These are phyloP conservation scores for Buphagus erythrorhynchus DNA, from an alignment of 2,797 vertebrate species.

Conservation along the genomic window DNA sequence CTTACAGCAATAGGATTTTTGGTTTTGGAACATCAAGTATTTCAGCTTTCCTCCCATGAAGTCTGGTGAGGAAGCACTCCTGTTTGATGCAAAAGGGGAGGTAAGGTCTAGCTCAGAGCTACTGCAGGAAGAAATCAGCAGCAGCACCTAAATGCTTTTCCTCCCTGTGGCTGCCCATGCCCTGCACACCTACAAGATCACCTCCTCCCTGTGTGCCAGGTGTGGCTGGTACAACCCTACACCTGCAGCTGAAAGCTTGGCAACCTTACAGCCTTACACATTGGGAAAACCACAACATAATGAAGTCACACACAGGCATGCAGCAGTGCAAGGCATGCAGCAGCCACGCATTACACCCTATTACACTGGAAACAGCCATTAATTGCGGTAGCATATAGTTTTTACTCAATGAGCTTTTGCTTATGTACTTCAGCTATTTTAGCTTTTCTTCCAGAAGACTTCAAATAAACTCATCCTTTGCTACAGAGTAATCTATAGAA, in stretches of 20 bases:
- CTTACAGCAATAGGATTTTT: not conserved
- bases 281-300: not conserved
- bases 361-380: not conserved
- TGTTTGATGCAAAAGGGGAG: not conserved
- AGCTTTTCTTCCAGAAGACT: not conserved
- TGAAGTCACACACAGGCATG: not conserved
- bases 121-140: not conserved
- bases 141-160: not conserved
- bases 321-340: not conserved
- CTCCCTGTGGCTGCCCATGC: accelerated
- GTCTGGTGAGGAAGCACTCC: not conserved
- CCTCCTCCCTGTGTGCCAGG: not conserved
- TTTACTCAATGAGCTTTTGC: not conserved
- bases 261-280: not conserved
- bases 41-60: not conserved
- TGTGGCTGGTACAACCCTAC: not conserved
- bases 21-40: not conserved
- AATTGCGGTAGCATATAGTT: not conserved
- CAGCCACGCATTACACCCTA: not conserved
- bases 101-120: not conserved
- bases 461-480: not conserved
- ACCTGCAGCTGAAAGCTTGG: not conserved
- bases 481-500: not conserved
- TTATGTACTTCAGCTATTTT: not conserved
- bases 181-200: not conserved